phyloP scores from a whole-genome alignment of 2,888 invertebrate genomes.

The Psylliodes chrysocephalus region DNA sequence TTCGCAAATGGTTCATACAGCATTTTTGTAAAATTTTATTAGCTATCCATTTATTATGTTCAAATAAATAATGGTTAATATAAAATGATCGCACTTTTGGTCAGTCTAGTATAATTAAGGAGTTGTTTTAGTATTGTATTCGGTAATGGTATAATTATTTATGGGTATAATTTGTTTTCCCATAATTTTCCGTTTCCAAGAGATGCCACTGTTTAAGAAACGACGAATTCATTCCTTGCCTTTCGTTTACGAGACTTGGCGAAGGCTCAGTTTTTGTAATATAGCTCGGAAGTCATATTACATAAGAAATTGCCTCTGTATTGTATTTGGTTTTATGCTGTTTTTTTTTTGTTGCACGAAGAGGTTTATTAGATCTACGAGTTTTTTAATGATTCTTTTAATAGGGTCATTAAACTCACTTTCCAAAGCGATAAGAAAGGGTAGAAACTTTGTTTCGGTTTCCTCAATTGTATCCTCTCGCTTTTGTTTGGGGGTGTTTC shows the following conservation, averaged over 20 bases:
- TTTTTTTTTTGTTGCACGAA: conserved; percentile 1
- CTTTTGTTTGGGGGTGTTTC: not conserved
- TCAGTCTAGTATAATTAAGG: too few species aligned
- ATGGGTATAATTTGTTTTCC: too few species aligned
- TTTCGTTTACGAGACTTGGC: conserved; percentile 40
- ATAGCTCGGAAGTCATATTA: conserved; percentile 38
- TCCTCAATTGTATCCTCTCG: not conserved
- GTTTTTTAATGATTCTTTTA: conserved; percentile 20
- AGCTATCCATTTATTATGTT: too few species aligned
- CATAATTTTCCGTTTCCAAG: too few species aligned
- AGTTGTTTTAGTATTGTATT: too few species aligned
- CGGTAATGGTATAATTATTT: too few species aligned
- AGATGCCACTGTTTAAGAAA: not conserved
- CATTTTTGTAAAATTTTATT: too few species aligned
- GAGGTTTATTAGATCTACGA: conserved; percentile 24
- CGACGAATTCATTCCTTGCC: not conserved
- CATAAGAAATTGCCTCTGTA: conserved; percentile 36
- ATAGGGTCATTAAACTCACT: conserved; percentile 14
- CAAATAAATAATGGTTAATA: too few species aligned
- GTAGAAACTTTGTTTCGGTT: conserved; percentile 2
- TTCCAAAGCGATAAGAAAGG: conserved; percentile 2
- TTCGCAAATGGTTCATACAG: too few species aligned
- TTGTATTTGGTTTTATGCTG: conserved; percentile 12
- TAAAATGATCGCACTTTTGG: too few species aligned
- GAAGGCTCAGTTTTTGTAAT: conserved; percentile 35